phyloP scores from a whole-genome alignment of 2,113 vertebrate genomes.

The Melanotaenia duboulayi region DNA sequence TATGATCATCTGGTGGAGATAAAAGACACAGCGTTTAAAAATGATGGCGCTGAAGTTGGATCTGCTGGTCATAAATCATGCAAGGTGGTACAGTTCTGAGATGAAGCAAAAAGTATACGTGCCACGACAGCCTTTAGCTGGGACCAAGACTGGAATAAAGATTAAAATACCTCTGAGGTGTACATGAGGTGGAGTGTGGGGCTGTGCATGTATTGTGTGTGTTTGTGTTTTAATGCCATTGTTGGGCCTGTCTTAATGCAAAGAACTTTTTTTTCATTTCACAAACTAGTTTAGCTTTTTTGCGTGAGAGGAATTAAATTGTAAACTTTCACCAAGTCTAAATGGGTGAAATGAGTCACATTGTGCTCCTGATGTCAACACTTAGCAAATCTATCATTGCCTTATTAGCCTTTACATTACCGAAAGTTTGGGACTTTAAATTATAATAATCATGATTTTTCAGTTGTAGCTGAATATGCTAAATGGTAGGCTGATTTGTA shows the following conservation, averaged over 20 bases:
- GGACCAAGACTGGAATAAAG: slow-evolving; percentile 83
- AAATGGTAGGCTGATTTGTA: too few relatives aligned
- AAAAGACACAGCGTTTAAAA: slow-evolving; percentile 79
- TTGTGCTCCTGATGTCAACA: too few relatives aligned
- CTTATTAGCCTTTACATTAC: too few relatives aligned
- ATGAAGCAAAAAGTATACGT: slow-evolving; percentile 85
- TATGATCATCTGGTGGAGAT: slow-evolving; percentile 87
- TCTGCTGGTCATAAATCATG: slow-evolving; percentile 91
- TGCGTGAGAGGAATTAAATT: too few relatives aligned
- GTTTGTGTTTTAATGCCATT: slow-evolving; percentile 7
- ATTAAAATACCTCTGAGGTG: slow-evolving; percentile 81
- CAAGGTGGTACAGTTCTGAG: slow-evolving; percentile 79
- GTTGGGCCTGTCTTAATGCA: too few relatives aligned
- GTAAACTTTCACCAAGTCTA: too few relatives aligned
- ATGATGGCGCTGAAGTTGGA: slow-evolving; percentile 71
- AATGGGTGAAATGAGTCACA: too few relatives aligned
- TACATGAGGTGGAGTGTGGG: background rate
- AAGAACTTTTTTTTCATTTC: background rate
- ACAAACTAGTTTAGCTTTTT: background rate
- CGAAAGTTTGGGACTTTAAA: too few relatives aligned
- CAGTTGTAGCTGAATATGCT: too few relatives aligned
- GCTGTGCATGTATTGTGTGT: slow-evolving; percentile 13
- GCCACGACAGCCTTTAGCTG: slow-evolving; percentile 80
- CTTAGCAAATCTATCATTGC: too few relatives aligned
- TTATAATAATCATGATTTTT: too few relatives aligned